Base-by-base conservation (phyloP, 2,888 invertebrate species). In the Cerceris ruficornis region DNA sequence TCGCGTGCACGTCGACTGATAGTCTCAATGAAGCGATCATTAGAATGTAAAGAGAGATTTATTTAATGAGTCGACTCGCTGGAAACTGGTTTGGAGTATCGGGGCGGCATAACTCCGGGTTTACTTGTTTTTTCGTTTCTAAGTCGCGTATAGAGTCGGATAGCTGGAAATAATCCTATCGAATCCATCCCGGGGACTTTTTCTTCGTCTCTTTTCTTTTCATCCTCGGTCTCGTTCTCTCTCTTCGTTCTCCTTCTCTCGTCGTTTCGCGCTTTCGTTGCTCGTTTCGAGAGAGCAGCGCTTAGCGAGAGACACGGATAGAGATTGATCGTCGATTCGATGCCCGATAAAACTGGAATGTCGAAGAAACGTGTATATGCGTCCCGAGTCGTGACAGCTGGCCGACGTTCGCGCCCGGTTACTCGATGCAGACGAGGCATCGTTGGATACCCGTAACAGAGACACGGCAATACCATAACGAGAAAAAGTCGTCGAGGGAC, bases 251-350 rank as follows among this genome's bases (percentile, higher is more conserved):
- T 28, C 28, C 28, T 28, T 28, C 28, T 28, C 28, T 28, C 28
- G 28, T 28, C 28, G 4, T 2, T 28, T 28, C 28, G 28, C 28
- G 28, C 4, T 28, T 28, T 28, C 28, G 42, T 55, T 61, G 49
- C 59, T 69, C 60, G 49, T 49, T 28, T 66, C 52, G 39, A 43
- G 49, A 57, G 55, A 52, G 60, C 59, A 15, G 64, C 46, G 42
- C 54, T 50, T 61, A 60, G 52, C 65, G 54, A 50, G 54, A 50
- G 62, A 68, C 78, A 65, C 55, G 77, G 67, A 77, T 75, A 69
- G 70, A 79, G 82, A 84, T 84, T 79, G 83, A 84, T 84, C 75
- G 75, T 55, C 67, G 79, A 75, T 79, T 74, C 65, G 64, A 62
- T 61, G 58, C 41, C 77, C 67, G 83, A 84, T 84, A 84, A 84